Base-by-base conservation (phyloP, 1,140 invertebrate genomes). In the Adoxophyes honmai region DNA sequence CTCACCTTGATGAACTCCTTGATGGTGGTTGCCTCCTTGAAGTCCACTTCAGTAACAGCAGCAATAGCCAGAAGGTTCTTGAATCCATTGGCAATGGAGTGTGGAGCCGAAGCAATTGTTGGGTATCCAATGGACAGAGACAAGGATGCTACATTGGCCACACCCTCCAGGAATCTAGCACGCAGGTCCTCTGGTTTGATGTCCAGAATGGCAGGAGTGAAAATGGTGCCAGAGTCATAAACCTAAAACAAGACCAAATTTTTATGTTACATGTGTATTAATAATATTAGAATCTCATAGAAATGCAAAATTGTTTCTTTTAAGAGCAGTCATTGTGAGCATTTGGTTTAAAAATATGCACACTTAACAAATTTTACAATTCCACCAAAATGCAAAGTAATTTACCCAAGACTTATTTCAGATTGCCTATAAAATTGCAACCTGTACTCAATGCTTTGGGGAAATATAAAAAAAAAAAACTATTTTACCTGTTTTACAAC, bases 181-280 rank as follows among this genome's bases (percentile, higher is more conserved):
- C 95, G 92, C 13, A 99, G 90, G 89, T 99, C 98, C 84, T 99
- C 98, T 33, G 97, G 96, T 73, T 98, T 99, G 87, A 99, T 99
- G 90, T 99, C 98, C 65, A 99, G 90, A 77, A 99, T 98, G 60
- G 95, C 95, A 4, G 98, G 98, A 7, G 96, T 95, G 87, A 99
- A 99, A 75, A 99, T 95, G 65, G 98, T 98, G 58, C 99, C 98
- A 75, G 97, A 98, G 87, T 99, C 98, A 77, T 99, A 99, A 0
- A 99, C 98, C 88, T 90, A 52, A 39, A 11, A 36, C 28, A n/a
- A n/a, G 15, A 35, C 5, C n/a, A 57, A 34, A 9, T 18, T n/a
- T n/a, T n/a, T n/a, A n/a, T n/a, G n/a, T n/a, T n/a, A n/a, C n/a
- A n/a, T n/a, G n/a, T n/a, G n/a, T n/a, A n/a, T n/a, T n/a, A n/a